Evolutionary conservation across 2,113 vertebrate species (phyloP), one percentile per base, ranked within the genome.

Genomic region (Enhydra lutris): DNA sequence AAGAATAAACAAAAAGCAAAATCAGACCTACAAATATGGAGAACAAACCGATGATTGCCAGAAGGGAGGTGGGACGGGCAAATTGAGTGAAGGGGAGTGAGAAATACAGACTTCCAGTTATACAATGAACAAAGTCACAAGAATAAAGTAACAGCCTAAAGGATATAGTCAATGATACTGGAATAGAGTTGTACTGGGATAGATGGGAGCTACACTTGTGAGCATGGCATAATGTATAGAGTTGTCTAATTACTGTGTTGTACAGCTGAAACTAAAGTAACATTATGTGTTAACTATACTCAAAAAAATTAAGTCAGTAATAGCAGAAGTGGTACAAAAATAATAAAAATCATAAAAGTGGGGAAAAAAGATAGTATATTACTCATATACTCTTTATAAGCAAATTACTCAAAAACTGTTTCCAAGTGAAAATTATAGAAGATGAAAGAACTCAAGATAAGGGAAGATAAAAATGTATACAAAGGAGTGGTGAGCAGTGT

Each of bases 401-500:
- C 42, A 84, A 96, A 87, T 61, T 47, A 84, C 14, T 79, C 61
- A 52, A 86, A 84, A 18, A 26, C 7, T 50, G 55, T 93, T 92
- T 65, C 39, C 61, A 93, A 88, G 47, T 87, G 36, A 95, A 94
- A 97, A 95, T 42, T 83, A 80, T 36, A 52, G 2, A 24, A 93
- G 5, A 93, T 63, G 29, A 96, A 83, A 91, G 34, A 93, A 65
- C 26, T 90, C 39, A 93, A 73, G 14, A 83, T 20, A 88, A 91
- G 52, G 3, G 21, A 94, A 95, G 31, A 73, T n/a, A 94, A 86
- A 95, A 76, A 65, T 63, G 10, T 86, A 67, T 14, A 71, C 34
- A 34, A n/a, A 78, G n/a, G 29, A 94, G 12, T 86, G 21, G 26
- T 81, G 39, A 76, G 4, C 3, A 42, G 18, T 31, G 10, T 23